Base-by-base conservation (phyloP, 2,113 vertebrate genomes). In the Otocyon megalotis region DNA sequence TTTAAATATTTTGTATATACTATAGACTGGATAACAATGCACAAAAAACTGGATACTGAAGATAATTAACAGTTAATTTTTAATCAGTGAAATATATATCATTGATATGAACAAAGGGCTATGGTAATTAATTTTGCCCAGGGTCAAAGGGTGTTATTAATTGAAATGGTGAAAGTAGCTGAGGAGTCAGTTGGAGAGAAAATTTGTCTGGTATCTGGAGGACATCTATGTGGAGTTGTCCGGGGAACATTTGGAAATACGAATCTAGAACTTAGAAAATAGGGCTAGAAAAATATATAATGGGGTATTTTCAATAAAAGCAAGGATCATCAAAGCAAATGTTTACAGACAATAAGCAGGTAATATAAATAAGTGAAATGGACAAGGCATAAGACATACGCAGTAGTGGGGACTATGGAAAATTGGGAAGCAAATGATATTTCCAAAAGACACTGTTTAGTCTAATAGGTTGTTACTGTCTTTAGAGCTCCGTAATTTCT, bases 71-170 rank as follows among this genome's bases (percentile, higher is more conserved):
- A 81, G 24, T 37, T 88, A 77, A 72, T 76, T 43, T 43, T 43
- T 83, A 72, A 43, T 93, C 5, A 58, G 15, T 67, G 32, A 84
- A 93, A 53, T 63, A 63, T 17, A 19, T 35, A 6, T 84, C 69
- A 37, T 50, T 20, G 19, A 8, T 83, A 20, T 82, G 50, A 87
- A 74, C 17, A 84, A 87, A 77, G 58, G 89, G 13, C 32, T 71
- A 56, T 91, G 28, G 63, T 50, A 93, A 94, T 65, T 80, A 90
- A 86, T 94, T 85, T 26, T 93, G 3, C 50, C 15, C 69, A 12
- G 12, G 32, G 8, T 77, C 5, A 8, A 62, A 19, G 48, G 14
- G 19, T 84, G 17, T 87, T 83, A 35, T 84, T 89, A 74, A 60
- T 28, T 74, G 30, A 94, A 28, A 67, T 67, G 12, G 10, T 94